These are phyloP conservation scores for Daptonema setosum DNA, from an alignment of 2,888 invertebrate genomes.

Conservation along the genomic window DNA sequence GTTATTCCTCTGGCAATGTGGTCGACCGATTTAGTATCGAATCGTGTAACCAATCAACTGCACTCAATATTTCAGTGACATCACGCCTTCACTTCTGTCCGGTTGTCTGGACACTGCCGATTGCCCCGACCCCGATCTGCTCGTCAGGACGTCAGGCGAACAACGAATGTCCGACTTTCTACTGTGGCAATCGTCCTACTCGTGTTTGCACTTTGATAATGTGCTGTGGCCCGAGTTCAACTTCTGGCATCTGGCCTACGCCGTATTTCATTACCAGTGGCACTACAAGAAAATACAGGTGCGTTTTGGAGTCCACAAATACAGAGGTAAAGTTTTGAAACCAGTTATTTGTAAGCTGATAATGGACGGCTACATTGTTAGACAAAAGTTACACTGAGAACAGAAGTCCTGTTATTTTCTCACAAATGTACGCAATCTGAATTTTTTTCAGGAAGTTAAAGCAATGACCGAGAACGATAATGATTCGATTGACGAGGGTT, in stretches of 20 bases:
- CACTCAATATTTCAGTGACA: constrained; percentile 46
- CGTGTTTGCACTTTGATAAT: constrained; percentile 53
- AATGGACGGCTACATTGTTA: too few species aligned
- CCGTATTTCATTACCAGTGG: constrained; percentile 64
- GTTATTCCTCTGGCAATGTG: background rate
- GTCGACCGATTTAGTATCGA: background rate
- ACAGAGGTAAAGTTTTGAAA: too few species aligned
- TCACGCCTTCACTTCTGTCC: constrained; percentile 52
- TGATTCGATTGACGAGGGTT: too few species aligned
- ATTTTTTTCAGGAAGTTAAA: too few species aligned
- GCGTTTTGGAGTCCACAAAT: too few species aligned
- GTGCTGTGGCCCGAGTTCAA: constrained; percentile 89
- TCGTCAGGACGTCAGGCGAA: constrained; percentile 89
- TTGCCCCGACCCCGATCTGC: constrained; percentile 57
- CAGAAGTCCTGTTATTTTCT: too few species aligned
- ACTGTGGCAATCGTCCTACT: constrained; percentile 58
- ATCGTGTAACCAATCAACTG: too few species aligned
- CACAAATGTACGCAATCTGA: too few species aligned
- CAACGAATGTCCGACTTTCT: constrained; percentile 75
- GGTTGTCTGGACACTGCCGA: constrained; percentile 52
- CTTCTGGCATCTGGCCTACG: constrained; percentile 66
- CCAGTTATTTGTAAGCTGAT: too few species aligned
- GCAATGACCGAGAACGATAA: too few species aligned
- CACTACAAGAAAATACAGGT: constrained; percentile 24
- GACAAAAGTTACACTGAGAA: too few species aligned